Percentiles rank a stretch among this genome's conserved stretches.
These are phyloP conservation scores for Orthosia cruda DNA, from an alignment of 2,888 invertebrate species.

Conservation along the genomic window DNA sequence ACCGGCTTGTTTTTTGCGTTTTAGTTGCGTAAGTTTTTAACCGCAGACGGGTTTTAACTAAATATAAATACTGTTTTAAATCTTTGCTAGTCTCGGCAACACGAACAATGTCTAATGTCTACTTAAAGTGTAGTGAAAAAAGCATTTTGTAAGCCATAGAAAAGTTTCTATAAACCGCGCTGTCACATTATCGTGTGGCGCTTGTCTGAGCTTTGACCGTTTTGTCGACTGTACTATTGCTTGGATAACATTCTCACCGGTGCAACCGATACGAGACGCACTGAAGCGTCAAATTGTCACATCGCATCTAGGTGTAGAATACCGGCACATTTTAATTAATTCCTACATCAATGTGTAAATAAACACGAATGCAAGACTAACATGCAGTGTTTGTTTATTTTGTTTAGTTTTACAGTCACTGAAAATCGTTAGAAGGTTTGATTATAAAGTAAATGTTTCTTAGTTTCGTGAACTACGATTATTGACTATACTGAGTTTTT, in stretches of 20 bases:
- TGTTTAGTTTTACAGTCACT: background rate
- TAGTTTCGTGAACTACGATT: too few relatives aligned
- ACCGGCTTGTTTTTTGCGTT: too few relatives aligned
- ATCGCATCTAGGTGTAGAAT: background rate
- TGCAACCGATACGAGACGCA: constrained; percentile 5
- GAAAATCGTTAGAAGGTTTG: background rate
- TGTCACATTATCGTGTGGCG: background rate
- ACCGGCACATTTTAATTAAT: constrained; percentile 38
- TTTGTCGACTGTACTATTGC: constrained; percentile 9
- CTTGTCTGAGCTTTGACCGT: background rate
- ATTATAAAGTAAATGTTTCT: too few relatives aligned
- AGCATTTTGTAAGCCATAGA: background rate
- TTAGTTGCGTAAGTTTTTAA: too few relatives aligned
- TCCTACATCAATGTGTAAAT: constrained; percentile 5
- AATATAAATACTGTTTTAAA: too few relatives aligned
- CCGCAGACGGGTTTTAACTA: too few relatives aligned
- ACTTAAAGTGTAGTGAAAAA: too few relatives aligned
- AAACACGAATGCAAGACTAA: background rate
- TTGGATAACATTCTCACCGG: constrained; percentile 22
- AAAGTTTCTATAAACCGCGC: background rate
- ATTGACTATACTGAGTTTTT: too few relatives aligned
- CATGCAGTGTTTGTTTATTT: background rate
- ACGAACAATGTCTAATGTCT: too few relatives aligned
- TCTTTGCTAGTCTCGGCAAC: too few relatives aligned
- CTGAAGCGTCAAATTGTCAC: constrained; percentile 28